Conservation (phyloP, 2,113 vertebrate genomes). For the Anarrhichthys ocellatus region DNA sequence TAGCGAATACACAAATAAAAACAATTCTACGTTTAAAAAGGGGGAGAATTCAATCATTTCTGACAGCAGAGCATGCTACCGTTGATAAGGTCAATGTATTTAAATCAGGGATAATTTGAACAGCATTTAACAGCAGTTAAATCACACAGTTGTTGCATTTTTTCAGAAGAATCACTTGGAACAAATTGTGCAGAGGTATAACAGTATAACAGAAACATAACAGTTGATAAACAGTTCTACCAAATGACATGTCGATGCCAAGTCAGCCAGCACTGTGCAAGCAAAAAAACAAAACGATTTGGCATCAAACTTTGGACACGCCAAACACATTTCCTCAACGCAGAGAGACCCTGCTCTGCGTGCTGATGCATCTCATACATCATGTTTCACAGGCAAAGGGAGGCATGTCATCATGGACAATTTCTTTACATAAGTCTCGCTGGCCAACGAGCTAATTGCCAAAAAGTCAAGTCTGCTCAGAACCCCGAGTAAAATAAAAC, state of each 20-base stretch:
- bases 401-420: conserved; percentile 33
- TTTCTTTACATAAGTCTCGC: conserved; percentile 58
- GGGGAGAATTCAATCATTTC: not conserved
- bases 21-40: not conserved
- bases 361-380: conserved; percentile 21
- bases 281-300: conserved; percentile 13
- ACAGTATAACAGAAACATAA: conserved; percentile 14
- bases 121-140: not conserved
- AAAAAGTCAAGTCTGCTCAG: conserved; percentile 35
- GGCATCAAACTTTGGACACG: conserved; percentile 23
- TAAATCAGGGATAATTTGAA: too few relatives aligned
- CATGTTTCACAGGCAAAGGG: conserved; percentile 29
- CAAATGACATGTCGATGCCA: conserved; percentile 21
- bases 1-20: not conserved
- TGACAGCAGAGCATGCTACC: not conserved
- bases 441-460: conserved; percentile 47
- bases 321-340: not conserved
- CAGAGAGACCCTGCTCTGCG: conserved; percentile 7
- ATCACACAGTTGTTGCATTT: not conserved
- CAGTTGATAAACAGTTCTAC: conserved; percentile 5
- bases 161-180: conserved; percentile 20
- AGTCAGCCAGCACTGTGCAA: not conserved
- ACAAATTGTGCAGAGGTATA: conserved; percentile 17
- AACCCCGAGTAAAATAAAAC: conserved; percentile 39
- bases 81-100: not conserved